Evolutionary conservation across 2,113 vertebrate species (phyloP), one percentile per base, ranked within the genome.

Genomic region (Nesoenas mayeri): DNA sequence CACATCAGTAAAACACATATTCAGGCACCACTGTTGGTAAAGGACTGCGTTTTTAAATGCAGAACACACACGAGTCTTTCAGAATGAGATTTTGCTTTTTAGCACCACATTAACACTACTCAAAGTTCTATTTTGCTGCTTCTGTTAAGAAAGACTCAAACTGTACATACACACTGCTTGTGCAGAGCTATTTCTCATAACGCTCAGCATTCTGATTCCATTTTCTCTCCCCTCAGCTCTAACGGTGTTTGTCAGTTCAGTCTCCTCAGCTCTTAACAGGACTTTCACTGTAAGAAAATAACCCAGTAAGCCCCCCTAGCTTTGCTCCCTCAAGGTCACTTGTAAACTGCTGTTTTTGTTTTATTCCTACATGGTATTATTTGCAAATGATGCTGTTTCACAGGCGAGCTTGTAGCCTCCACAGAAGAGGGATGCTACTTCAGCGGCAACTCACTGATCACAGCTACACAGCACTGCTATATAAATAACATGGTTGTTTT

Each of bases 251-350:
- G 66, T 95, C 94, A 97, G 72, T 95, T 95, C 91, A 83, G 74
- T 34, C 82, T 96, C 85, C 80, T 89, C 83, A 95, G 78, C 88
- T 97, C 62, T 72, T 79, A 82, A 94, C 74, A 92, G 89, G 91
- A 93, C 74, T 87, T 89, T 80, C 93, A 87, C 36, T 34, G 51
- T 36, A 95, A 92, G 80, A 96, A 97, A 96, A 97, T 56, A 95
- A 93, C 12, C 19, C 48, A 74, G 80, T 40, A 71, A 97, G 72
- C 54, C 80, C 74, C 94, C 91, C 50, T 28, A 64, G 64, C 57
- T 85, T 64, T 78, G 48, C 83, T 50, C 71, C 67, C 60, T 97
- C 96, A 98, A 98, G 97, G 97, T 98, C 97, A 97, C 57, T 92
- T 86, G 71, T 73, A 88, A 95, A 85, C 72, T 82, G 77, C 79